These are phyloP conservation scores for Osmoderma eremita DNA, from an alignment of 2,888 invertebrate genomes.

Conservation along the genomic window DNA sequence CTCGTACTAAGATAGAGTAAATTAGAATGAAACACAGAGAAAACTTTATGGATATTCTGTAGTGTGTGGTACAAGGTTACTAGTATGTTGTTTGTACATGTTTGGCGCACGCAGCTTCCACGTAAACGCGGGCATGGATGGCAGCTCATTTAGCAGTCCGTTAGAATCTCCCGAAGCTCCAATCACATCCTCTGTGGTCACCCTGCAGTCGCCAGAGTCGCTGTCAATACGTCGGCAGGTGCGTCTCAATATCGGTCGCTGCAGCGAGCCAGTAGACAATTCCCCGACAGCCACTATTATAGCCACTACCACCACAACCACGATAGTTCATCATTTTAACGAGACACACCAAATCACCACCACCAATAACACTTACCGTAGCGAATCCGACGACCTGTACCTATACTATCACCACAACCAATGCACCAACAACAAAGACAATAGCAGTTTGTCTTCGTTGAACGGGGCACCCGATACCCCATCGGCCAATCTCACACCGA, in stretches of 20 bases:
- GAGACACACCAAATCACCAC: constrained; percentile 26
- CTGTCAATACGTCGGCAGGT: constrained; percentile 66
- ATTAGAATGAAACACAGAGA: neutral
- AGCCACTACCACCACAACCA: constrained; percentile 26
- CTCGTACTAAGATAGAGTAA: too few relatives aligned
- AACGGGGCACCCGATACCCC: constrained; percentile 74
- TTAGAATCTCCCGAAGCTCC: constrained; percentile 82
- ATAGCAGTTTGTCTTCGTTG: constrained; percentile 59
- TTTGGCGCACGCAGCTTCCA: constrained; percentile 72
- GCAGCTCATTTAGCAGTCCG: constrained; percentile 83
- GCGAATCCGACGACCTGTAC: constrained; percentile 26
- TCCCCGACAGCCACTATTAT: constrained; percentile 43
- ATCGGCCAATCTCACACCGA: constrained; percentile 71
- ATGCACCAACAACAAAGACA: constrained; percentile 43
- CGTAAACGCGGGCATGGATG: constrained; percentile 82
- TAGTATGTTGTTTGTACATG: constrained; percentile 37
- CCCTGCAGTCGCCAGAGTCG: constrained; percentile 73
- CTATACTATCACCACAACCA: constrained; percentile 46
- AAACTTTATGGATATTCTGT: constrained; percentile 53
- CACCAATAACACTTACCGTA: constrained; percentile 18
- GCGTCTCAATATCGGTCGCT: constrained; percentile 61
- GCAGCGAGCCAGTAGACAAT: constrained; percentile 54
- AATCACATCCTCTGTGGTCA: constrained; percentile 73
- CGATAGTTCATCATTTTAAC: constrained; percentile 41
- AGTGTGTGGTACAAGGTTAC: constrained; percentile 52